Conservation (phyloP, 53 echinoderm and acorn worm species). For the Paelopatides confundens region DNA sequence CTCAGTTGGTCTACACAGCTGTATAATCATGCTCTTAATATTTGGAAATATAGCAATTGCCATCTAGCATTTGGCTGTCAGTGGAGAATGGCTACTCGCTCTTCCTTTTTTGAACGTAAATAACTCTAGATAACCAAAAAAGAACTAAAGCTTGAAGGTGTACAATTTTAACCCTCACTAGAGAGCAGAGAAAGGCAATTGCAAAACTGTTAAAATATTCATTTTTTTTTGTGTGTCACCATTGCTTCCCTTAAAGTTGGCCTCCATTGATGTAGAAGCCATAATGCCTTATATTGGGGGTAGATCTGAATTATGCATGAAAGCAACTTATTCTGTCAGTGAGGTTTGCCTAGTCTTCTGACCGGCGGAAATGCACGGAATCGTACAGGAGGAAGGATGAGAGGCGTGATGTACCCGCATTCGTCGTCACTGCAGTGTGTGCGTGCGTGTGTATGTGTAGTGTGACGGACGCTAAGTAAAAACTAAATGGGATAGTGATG, state of each 20-base stretch:
- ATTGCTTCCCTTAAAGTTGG: background rate
- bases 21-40: background rate
- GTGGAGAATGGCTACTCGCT: background rate
- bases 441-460: background rate
- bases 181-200: conserved; percentile 7
- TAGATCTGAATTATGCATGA: conserved; percentile 32
- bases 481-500: background rate
- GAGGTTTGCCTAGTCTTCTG: background rate
- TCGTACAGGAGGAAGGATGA: background rate
- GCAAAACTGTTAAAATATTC: conserved; percentile 29
- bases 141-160: background rate
- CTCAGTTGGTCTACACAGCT: background rate
- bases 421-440: background rate
- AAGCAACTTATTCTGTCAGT: conserved; percentile 5
- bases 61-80: background rate
- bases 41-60: background rate
- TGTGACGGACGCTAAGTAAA: background rate
- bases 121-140: background rate
- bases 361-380: background rate
- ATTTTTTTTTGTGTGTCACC: conserved; percentile 16
- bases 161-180: background rate
- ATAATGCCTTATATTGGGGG: conserved; percentile 19
- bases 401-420: background rate
- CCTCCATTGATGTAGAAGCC: conserved; percentile 39
- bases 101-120: background rate